These are phyloP conservation scores for Cassiopea andromeda DNA, from an alignment of 30 jellyfish, hydroid and myxozoan genomes.

Conservation along the genomic window DNA sequence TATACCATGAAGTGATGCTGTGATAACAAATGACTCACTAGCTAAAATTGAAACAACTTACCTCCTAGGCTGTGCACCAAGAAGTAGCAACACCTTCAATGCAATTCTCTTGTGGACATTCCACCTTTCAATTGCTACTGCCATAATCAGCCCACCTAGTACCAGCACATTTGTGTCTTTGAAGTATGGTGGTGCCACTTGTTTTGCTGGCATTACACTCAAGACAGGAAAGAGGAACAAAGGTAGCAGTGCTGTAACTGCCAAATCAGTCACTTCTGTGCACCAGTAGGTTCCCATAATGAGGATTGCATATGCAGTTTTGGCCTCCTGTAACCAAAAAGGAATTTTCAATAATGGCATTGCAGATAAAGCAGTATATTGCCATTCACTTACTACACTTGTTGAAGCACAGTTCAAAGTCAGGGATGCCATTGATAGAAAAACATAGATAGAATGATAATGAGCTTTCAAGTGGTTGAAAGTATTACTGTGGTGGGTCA, in stretches of 20 bases:
- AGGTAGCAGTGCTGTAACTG: constrained; percentile 96
- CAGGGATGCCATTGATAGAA: too few species aligned
- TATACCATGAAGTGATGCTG: too few species aligned
- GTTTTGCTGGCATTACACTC: constrained; percentile 87
- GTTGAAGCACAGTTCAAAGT: background rate
- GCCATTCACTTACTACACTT: background rate
- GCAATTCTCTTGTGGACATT: constrained; percentile 98
- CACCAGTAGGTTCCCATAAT: constrained; percentile 95
- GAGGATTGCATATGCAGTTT: constrained; percentile 82
- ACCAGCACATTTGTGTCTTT: constrained; percentile 94
- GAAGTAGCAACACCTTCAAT: constrained; percentile 75
- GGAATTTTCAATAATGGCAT: background rate
- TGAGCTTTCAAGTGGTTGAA: too few species aligned
- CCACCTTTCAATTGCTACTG: constrained; percentile 98
- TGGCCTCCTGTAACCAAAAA: constrained; percentile 77
- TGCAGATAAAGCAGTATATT: background rate
- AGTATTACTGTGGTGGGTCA: too few species aligned
- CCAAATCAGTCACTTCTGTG: constrained; percentile 93
- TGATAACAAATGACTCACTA: too few species aligned
- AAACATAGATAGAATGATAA: too few species aligned
- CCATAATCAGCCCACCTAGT: constrained; percentile 93
- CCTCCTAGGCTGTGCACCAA: constrained; percentile 99
- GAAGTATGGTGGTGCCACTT: constrained; percentile 87
- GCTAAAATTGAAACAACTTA: background rate
- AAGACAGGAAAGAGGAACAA: constrained; percentile 85